Conservation (phyloP, 2,888 invertebrate genomes). For the Stictocephala bisonia region DNA sequence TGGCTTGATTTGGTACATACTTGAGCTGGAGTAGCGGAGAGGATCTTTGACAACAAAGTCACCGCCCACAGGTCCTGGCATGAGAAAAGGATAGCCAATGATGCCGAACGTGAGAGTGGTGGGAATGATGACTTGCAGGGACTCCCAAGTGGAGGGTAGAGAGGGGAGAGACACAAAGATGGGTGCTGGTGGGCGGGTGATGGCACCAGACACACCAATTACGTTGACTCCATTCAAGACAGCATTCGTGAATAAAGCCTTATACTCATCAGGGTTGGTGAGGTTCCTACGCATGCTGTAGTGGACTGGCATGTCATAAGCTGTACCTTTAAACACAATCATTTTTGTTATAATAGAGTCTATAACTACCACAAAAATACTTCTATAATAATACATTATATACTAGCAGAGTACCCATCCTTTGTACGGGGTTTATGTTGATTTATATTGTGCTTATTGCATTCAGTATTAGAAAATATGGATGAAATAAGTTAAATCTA, state of each 20-base stretch:
- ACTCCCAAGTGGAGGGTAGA: conserved; percentile 90
- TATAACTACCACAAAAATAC: neutral
- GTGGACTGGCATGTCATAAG: conserved; percentile 88
- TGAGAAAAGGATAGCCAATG: conserved; percentile 91
- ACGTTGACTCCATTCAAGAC: conserved; percentile 71
- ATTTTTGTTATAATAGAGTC: neutral
- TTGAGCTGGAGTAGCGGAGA: conserved; percentile 63
- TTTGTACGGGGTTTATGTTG: too few relatives aligned
- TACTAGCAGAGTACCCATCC: too few relatives aligned
- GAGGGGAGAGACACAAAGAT: conserved; percentile 88
- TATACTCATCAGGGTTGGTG: conserved; percentile 85
- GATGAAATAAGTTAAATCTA: too few relatives aligned
- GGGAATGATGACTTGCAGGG: conserved; percentile 84
- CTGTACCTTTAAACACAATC: conserved; percentile 65
- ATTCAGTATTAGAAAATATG: too few relatives aligned
- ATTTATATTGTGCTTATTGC: too few relatives aligned
- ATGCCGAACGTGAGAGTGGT: conserved; percentile 89
- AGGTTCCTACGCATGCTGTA: conserved; percentile 77
- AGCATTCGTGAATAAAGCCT: conserved; percentile 74
- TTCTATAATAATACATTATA: conserved; percentile 1
- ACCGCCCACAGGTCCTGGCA: conserved; percentile 95
- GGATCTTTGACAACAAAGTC: conserved; percentile 70
- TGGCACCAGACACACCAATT: conserved; percentile 86
- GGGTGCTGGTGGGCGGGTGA: conserved; percentile 86
- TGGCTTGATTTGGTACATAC: too few relatives aligned